These are phyloP conservation scores for Channa striata DNA, from an alignment of 2,797 vertebrate species.

Conservation along the genomic window DNA sequence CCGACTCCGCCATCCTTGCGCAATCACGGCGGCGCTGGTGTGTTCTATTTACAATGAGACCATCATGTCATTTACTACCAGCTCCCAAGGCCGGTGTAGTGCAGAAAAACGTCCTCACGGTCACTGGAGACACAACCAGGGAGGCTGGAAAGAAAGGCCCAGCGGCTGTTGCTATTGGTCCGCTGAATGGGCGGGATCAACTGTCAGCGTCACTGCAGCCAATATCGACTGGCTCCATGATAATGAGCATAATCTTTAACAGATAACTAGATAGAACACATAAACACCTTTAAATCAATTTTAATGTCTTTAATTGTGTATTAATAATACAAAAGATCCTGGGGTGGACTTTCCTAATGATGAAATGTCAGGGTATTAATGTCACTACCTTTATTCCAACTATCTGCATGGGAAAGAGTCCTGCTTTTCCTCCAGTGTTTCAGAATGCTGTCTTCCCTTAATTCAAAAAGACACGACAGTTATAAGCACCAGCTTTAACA, in stretches of 20 bases:
- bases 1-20: constrained; percentile 60
- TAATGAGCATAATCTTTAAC: constrained; percentile 50
- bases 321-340: neutral
- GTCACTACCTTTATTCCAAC: constrained; percentile 58
- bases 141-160: constrained; percentile 8
- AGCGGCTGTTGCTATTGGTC: constrained; percentile 58
- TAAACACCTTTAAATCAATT: neutral
- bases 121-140: neutral
- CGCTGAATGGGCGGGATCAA: constrained; percentile 39
- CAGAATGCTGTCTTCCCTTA: constrained; percentile 52
- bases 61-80: neutral
- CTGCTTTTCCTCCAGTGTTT: constrained; percentile 44
- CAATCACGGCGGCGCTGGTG: constrained; percentile 2
- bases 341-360: constrained; percentile 1
- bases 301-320: neutral
- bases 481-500: constrained; percentile 23
- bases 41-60: neutral
- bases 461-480: constrained; percentile 14
- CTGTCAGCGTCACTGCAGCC: neutral
- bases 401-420: constrained; percentile 61
- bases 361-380: constrained; percentile 46
- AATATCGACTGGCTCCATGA: neutral
- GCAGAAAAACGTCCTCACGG: constrained; percentile 27
- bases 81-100: neutral
- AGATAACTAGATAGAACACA: constrained; percentile 7